Conservation (phyloP, 2,888 invertebrate genomes). For the Stenichneumon culpator region DNA sequence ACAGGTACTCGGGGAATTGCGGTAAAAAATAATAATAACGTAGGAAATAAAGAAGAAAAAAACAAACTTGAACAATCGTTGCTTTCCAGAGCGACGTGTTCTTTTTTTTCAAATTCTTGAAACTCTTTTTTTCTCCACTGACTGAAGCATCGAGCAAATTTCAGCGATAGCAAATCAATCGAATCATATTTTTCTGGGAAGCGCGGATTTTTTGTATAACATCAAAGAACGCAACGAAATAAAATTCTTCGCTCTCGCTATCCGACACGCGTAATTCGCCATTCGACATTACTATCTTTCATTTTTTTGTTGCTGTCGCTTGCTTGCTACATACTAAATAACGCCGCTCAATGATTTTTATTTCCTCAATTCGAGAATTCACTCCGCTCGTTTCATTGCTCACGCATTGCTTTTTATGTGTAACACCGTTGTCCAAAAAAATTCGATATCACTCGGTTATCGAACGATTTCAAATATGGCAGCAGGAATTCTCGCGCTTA, state of each 20-base stretch:
- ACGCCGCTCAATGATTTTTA: conserved; percentile 43
- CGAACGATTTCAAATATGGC: conserved; percentile 44
- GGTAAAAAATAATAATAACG: conserved; percentile 23
- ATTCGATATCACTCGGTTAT: conserved; percentile 7
- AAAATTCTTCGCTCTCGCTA: conserved; percentile 22
- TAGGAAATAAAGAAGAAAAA: conserved; percentile 33
- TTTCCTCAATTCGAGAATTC: conserved; percentile 10
- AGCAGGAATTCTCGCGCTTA: conserved; percentile 7
- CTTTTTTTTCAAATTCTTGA: conserved; percentile 21
- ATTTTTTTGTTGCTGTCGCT: conserved; percentile 10
- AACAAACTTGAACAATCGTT: conserved; percentile 55
- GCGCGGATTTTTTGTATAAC: conserved; percentile 29
- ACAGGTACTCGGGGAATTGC: conserved; percentile 24
- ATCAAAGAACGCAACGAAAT: conserved; percentile 48
- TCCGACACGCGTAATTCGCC: conserved; percentile 34
- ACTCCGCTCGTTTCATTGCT: conserved; percentile 37
- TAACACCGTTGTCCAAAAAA: conserved; percentile 27
- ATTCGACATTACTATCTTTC: conserved; percentile 5
- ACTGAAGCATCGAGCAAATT: conserved; percentile 24
- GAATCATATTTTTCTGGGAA: background rate
- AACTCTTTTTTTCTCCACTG: conserved; percentile 32
- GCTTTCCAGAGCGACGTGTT: conserved; percentile 13
- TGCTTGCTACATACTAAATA: conserved; percentile 56
- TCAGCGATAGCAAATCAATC: background rate
- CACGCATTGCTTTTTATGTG: background rate